Base-by-base conservation (phyloP, 2,888 invertebrate genomes). In the Apomyelois bistriatella region DNA sequence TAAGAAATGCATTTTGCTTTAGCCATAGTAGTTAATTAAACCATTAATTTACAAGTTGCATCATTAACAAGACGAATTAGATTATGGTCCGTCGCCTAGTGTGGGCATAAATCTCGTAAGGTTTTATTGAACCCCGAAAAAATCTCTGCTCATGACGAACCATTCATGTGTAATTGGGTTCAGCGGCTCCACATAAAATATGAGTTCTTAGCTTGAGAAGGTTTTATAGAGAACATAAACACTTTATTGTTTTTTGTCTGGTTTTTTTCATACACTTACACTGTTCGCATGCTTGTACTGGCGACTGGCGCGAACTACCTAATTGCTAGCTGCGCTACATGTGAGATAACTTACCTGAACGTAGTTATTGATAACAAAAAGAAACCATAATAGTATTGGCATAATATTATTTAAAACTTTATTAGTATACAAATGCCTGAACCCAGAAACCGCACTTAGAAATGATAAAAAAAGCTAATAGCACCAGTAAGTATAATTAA, bases 141-240 rank as follows among this genome's bases (percentile, higher is more conserved):
- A 80, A 60, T 74, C 62, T 82, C 76, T 81, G 88, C 82, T 85
- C 87, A 84, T 83, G 85, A 84, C 76, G 86, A 85, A 86, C 85
- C 86, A 83, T 88, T 83, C 79, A 84, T 65, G 72, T 77, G 85
- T 89, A 89, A 90, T 90, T 89, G 88, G 89, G 82, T 78, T 85
- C 84, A 84, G 65, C 81, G 80, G 77, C 78, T 79, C 60, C 77
- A 73, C 77, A 83, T 87, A 87, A 89, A 85, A 88, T 89, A 87
- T 84, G 81, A 82, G 85, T 76, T 82, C 79, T 79, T 74, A 72
- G 66, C 68, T 72, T 73, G 70, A 71, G 76, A 79, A 71, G 74
- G 76, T 85, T 89, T 89, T 89, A 89, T 88, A 77, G 85, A 76
- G 73, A 80, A 77, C 80, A 88, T 87, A 88, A 88, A 89, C 80